Evolutionary conservation across 1,140 invertebrate genomes (phyloP), one percentile per base, ranked within the genome.

Genomic region (Brachionus koreanus): DNA sequence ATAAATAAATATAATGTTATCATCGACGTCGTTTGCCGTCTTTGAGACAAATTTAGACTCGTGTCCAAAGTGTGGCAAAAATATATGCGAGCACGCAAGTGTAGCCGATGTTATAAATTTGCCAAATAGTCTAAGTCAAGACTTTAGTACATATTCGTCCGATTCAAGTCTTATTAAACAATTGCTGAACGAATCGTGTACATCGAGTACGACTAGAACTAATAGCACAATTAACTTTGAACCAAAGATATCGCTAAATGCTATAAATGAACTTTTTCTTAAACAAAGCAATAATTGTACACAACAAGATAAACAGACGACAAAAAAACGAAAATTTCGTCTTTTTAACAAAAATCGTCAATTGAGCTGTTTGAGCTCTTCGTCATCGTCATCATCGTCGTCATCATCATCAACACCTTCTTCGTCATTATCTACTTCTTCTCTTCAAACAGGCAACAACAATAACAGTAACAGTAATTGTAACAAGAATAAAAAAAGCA

Each of bases 151-250:
- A 4, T 79, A 79, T 37, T 79, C 76, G 19, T 79, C 76, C 7
- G 76, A 79, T n/a, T 79, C 76, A 9, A 79, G 76, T 35, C 49
- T 79, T 12, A 79, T 79, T 12, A 79, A 65, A 65, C 76, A 79
- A 23, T 23, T 74, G 7, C 25, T 74, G 13, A 46, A 29, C 25
- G 69, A 74, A 6, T 74, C 69, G 29, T 29, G 29, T 25, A 46
- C 69, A 13, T 74, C 69, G n/a, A 69, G 65, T 16, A 69, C 65
- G 5, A 69, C 65, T 16, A 39, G n/a, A 5, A 19, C 13, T 13
- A 69, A n/a, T 39, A 19, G 33, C 16, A 42, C 12, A 4, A 39
- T 69, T 39, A 39, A 69, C 16, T 39, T 42, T 4, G 65, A 69
- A 5, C 65, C 65, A 3, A 69, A 69, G 2, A 37, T 69, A 39